These are phyloP conservation scores for Luscinia luscinia DNA, from an alignment of 2,797 vertebrate species.

Conservation along the genomic window DNA sequence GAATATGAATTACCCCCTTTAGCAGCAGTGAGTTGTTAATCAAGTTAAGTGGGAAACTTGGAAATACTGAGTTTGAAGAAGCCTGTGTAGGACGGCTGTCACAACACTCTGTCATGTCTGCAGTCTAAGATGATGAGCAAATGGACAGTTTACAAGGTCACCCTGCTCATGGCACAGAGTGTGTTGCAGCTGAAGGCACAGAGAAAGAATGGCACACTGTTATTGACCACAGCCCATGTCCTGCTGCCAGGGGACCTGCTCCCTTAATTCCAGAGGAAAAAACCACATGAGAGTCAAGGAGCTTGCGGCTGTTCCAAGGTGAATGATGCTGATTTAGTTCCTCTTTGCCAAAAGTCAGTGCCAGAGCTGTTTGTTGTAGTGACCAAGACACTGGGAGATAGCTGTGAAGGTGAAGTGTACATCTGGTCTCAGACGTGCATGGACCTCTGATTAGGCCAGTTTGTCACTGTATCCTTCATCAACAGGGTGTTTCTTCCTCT, in stretches of 20 bases:
- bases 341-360: slow-evolving; percentile 63
- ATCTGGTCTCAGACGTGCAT: slow-evolving; percentile 42
- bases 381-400: slow-evolving; percentile 57
- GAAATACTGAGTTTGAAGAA: not conserved
- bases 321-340: slow-evolving; percentile 64
- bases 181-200: not conserved
- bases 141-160: not conserved
- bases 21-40: not conserved
- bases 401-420: slow-evolving; percentile 65
- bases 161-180: not conserved
- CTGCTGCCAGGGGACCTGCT: not conserved
- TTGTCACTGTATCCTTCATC: slow-evolving; percentile 53
- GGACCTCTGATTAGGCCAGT: slow-evolving; percentile 17
- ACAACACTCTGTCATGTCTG: not conserved
- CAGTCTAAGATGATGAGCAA: not conserved
- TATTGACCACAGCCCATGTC: not conserved
- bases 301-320: slow-evolving; percentile 50
- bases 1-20: not conserved
- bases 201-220: not conserved
- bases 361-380: slow-evolving; percentile 52
- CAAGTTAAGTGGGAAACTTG: not conserved
- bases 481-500: not conserved
- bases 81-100: not conserved
- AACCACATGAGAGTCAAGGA: slow-evolving; percentile 32
- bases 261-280: not conserved